Evolutionary conservation across 2,888 invertebrate species (phyloP).

Genomic region (Tetropium fuscum): DNA sequence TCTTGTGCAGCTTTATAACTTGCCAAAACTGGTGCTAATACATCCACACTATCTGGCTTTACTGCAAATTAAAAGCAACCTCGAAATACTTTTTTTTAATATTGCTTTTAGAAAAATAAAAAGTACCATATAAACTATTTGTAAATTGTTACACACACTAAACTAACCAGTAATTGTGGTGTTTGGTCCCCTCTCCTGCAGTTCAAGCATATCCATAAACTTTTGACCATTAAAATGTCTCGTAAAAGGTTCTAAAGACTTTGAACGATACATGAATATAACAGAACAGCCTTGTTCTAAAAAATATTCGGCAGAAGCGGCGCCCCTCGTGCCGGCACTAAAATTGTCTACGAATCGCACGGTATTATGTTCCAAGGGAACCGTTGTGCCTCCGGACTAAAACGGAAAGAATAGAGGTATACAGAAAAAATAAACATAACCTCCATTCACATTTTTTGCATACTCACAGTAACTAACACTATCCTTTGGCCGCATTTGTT

Average conservation of each 20-base stretch:
- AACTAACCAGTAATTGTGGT: conserved; percentile 73
- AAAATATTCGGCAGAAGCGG: conserved; percentile 96
- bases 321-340: conserved; percentile 95
- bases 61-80: conserved; percentile 67
- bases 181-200: conserved; percentile 74
- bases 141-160: too few species aligned
- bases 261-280: conserved; percentile 91
- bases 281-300: conserved; percentile 89
- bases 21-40: conserved; percentile 77
- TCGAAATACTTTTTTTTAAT: too few species aligned
- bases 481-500: conserved; percentile 76
- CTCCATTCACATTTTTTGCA: conserved; percentile 28
- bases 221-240: conserved; percentile 86
- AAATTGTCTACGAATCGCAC: conserved; percentile 99
- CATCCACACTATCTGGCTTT: conserved; percentile 79
- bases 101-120: too few species aligned
- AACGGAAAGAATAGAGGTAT: conserved; percentile 40
- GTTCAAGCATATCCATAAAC: conserved; percentile 82
- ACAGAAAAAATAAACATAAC: conserved; percentile 42
- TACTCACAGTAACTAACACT: conserved; percentile 82
- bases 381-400: conserved; percentile 96
- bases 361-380: conserved; percentile 96
- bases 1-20: conserved; percentile 86
- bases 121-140: too few species aligned
- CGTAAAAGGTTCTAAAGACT: conserved; percentile 92